Percentiles rank a stretch among this genome's conserved stretches.
phyloP scores from a whole-genome alignment of 2,113 vertebrate genomes.

The Grantiella picta region DNA sequence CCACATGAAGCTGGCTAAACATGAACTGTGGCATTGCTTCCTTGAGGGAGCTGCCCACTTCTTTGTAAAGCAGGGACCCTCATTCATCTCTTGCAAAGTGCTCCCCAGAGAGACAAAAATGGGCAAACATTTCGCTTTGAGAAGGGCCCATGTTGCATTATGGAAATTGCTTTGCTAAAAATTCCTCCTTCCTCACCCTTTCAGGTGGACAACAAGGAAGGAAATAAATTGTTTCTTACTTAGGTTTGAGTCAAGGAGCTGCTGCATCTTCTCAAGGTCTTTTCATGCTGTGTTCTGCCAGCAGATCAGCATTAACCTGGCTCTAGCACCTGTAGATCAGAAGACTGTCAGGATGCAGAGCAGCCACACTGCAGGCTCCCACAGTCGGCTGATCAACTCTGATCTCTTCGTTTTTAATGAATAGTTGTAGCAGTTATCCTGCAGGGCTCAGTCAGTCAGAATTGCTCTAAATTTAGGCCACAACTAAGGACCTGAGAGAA shows the following conservation, averaged over 20 bases:
- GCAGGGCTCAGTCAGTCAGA: neutral
- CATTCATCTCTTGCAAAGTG: neutral
- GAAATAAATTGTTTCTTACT: neutral
- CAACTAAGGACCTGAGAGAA: neutral
- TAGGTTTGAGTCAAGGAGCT: neutral
- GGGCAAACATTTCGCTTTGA: neutral
- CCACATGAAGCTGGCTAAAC: neutral
- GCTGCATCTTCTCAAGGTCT: neutral
- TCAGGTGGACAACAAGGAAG: neutral
- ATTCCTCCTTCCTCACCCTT: neutral
- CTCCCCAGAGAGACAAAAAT: neutral
- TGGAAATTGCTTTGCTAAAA: neutral
- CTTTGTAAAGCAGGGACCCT: neutral
- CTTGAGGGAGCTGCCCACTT: neutral
- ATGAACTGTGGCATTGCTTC: neutral
- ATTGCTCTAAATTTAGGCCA: neutral
- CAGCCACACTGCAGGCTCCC: neutral
- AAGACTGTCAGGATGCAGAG: neutral
- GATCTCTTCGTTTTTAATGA: neutral
- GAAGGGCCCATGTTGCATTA: neutral
- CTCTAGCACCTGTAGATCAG: neutral
- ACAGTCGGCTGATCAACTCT: neutral
- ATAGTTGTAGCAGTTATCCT: neutral
- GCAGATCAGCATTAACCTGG: neutral
- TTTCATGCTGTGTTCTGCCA: neutral